Evolutionary conservation across 2,888 invertebrate species (phyloP).

Genomic region (Agonopterix arenella): DNA sequence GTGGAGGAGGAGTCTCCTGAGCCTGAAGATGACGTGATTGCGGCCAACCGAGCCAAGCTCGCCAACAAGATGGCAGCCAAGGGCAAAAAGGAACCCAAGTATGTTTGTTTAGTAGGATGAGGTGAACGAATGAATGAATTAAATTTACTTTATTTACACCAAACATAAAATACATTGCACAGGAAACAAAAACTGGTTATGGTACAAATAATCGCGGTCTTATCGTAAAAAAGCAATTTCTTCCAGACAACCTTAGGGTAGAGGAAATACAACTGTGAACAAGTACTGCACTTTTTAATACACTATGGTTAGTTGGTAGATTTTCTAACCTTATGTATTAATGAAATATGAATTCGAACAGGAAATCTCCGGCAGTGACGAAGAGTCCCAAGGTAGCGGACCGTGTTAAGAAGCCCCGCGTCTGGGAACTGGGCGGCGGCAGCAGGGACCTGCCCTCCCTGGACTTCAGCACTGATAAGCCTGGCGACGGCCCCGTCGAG

Average conservation of each 20-base stretch:
- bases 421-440: slow-evolving; percentile 92
- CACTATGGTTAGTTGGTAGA: too few relatives aligned
- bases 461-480: slow-evolving; percentile 88
- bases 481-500: slow-evolving; percentile 78
- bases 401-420: slow-evolving; percentile 91
- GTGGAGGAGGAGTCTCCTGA: slow-evolving; percentile 50
- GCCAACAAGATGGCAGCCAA: slow-evolving; percentile 84
- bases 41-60: slow-evolving; percentile 86
- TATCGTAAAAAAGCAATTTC: too few relatives aligned
- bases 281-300: too few relatives aligned
- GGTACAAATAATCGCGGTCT: too few relatives aligned
- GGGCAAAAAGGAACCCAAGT: slow-evolving; percentile 79
- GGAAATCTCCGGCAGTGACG: slow-evolving; percentile 33
- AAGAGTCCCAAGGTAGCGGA: slow-evolving; percentile 78
- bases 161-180: too few relatives aligned
- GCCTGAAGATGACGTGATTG: slow-evolving; percentile 81
- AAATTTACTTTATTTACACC: too few relatives aligned
- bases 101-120: not conserved
- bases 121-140: too few relatives aligned
- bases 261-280: too few relatives aligned
- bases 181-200: too few relatives aligned
- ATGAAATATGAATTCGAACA: slow-evolving; percentile 5
- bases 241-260: too few relatives aligned
- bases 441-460: slow-evolving; percentile 85
- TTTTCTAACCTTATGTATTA: not conserved